phyloP scores from a whole-genome alignment of 2,113 vertebrate species.

The Anser brachyrhynchus region DNA sequence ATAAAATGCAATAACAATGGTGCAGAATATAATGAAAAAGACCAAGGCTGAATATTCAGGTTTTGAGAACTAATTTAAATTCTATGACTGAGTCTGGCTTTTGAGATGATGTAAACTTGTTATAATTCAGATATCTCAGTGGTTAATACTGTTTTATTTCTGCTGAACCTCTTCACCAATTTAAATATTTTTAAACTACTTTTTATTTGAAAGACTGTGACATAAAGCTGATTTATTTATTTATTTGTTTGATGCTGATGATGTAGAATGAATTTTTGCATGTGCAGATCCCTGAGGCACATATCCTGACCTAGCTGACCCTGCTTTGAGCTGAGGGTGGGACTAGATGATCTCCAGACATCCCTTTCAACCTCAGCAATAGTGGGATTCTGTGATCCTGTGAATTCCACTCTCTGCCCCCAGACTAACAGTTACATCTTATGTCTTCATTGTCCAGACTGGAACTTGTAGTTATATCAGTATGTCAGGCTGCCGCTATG shows the following conservation, averaged over 20 bases:
- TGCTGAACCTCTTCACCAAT: not conserved
- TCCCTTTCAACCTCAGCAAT: not conserved
- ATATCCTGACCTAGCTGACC: not conserved
- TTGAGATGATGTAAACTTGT: not conserved
- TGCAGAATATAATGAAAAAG: not conserved
- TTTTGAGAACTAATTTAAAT: not conserved
- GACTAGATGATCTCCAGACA: not conserved
- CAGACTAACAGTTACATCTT: not conserved
- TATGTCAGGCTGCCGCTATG: not conserved
- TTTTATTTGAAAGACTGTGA: not conserved
- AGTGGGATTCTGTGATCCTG: not conserved
- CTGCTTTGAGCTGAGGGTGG: not conserved
- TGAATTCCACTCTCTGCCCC: not conserved
- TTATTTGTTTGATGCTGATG: too few relatives aligned
- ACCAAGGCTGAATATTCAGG: not conserved
- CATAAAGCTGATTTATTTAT: too few relatives aligned
- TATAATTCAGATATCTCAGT: accelerated
- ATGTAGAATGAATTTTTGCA: not conserved
- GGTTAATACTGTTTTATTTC: not conserved
- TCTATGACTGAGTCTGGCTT: not conserved
- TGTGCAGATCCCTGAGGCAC: not conserved
- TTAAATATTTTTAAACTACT: not conserved
- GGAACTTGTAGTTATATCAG: not conserved
- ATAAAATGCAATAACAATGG: not conserved
- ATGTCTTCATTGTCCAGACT: not conserved